phyloP scores from a whole-genome alignment of 2,888 invertebrate species.

The Catocala fraxini region DNA sequence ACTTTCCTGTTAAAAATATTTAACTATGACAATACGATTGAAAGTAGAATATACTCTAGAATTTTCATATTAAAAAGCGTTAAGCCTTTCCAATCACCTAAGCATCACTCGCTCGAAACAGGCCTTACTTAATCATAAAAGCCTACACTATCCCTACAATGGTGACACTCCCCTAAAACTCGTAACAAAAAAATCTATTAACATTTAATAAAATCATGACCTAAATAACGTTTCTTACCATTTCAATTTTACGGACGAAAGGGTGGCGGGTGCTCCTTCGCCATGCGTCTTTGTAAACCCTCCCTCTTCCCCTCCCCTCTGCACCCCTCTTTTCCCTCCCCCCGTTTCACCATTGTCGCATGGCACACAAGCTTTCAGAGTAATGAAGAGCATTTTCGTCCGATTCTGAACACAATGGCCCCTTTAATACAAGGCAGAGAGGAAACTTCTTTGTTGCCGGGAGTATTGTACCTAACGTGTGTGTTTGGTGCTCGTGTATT shows the following conservation, averaged over 20 bases:
- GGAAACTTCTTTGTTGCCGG: constrained; percentile 80
- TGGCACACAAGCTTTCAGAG: constrained; percentile 87
- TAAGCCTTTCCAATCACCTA: constrained; percentile 12
- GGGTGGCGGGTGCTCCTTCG: constrained; percentile 81
- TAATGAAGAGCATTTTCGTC: constrained; percentile 89
- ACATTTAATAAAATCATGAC: constrained; percentile 87
- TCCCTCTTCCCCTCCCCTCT: constrained; percentile 44
- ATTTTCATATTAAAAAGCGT: too few species aligned
- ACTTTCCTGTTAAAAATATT: too few species aligned
- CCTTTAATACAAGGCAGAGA: constrained; percentile 86
- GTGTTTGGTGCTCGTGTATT: constrained; percentile 71
- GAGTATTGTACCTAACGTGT: constrained; percentile 80
- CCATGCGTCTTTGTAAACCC: constrained; percentile 78
- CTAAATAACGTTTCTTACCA: constrained; percentile 86
- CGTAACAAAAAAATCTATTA: constrained; percentile 71
- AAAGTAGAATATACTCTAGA: too few species aligned
- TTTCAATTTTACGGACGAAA: constrained; percentile 87
- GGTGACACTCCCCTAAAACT: constrained; percentile 43
- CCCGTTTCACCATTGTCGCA: constrained; percentile 81
- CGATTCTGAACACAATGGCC: constrained; percentile 84
- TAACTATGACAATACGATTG: neutral
- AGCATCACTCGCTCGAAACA: constrained; percentile 17
- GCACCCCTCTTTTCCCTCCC: constrained; percentile 47
- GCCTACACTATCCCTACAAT: constrained; percentile 27
- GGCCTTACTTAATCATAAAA: constrained; percentile 29